Evolutionary conservation across 2,888 invertebrate genomes (phyloP), one percentile per base, ranked within the genome.

Genomic region (Cylindroiulus punctatus): DNA sequence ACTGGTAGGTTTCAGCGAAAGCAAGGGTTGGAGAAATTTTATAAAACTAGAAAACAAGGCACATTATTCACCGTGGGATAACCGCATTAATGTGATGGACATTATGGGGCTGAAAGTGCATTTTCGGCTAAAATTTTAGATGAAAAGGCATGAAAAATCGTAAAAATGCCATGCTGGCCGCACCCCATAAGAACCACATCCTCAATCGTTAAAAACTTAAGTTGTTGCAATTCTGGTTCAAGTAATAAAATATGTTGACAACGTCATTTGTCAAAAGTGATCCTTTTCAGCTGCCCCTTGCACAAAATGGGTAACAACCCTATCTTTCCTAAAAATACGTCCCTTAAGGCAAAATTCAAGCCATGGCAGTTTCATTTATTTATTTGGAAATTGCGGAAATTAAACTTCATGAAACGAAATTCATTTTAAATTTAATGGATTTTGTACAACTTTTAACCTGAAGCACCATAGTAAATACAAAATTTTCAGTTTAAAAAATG

Each of bases 161-260:
- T 65, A 65, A 26, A 65, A 26, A 65, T 4, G 65, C 26, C 65
- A 22, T n/a, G 65, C 14, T 12, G 65, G 65, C 22, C 65, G 65
- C 65, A 65, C 65, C 65, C 65, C 26, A 26, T n/a, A 65, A 65
- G n/a, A 65, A n/a, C 52, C 52, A 52, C 52, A 52, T 65, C 14
- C 14, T 10, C 12, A 26, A n/a, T 57, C 57, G 57, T 57, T 19
- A 65, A 65, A 65, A 26, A 22, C n/a, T 26, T 65, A 65, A 22
- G 8, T 65, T 65, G 65, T 65, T 26, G 65, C 65, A 65, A 65
- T 65, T 65, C 65, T 65, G 65, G 65, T 65, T 26, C 65, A 65
- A 12, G 65, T n/a, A 22, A 65, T 65, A 65, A 65, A 65, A 65
- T n/a, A 52, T 26, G 26, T 65, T 65, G 65, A 65, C 65, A 65